phyloP scores from a whole-genome alignment of 1,140 invertebrate genomes.

The Hyles vespertilio region DNA sequence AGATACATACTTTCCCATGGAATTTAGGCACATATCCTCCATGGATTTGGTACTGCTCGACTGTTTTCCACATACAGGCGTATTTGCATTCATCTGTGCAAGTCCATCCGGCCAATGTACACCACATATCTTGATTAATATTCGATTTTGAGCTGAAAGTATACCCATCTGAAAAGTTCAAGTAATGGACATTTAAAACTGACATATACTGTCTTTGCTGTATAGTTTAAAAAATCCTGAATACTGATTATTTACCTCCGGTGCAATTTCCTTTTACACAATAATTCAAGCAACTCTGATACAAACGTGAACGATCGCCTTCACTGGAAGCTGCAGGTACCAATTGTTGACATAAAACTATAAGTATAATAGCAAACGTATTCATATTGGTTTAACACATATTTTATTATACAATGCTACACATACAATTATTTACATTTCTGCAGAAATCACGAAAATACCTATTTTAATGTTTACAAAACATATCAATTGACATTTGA shows the following conservation, averaged over 20 bases:
- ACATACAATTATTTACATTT: too few relatives aligned
- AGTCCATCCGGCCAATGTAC: constrained; percentile 81
- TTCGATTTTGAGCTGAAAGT: constrained; percentile 71
- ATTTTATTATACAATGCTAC: too few relatives aligned
- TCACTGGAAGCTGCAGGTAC: constrained; percentile 33
- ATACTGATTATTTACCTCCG: constrained; percentile 29
- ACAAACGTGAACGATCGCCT: constrained; percentile 56
- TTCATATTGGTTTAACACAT: background rate
- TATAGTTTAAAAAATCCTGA: background rate
- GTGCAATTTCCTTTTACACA: constrained; percentile 48
- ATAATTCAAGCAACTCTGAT: constrained; percentile 49
- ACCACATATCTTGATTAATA: constrained; percentile 73
- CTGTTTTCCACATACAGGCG: constrained; percentile 95
- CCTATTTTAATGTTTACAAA: too few relatives aligned
- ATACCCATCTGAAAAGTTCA: constrained; percentile 72
- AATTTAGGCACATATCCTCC: constrained; percentile 91
- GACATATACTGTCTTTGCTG: too few relatives aligned
- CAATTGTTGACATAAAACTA: constrained; percentile 12
- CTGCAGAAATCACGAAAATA: too few relatives aligned
- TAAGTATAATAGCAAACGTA: constrained; percentile 3
- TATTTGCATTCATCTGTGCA: constrained; percentile 92
- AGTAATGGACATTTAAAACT: too few relatives aligned
- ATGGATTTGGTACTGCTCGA: constrained; percentile 83
- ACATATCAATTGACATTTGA: too few relatives aligned
- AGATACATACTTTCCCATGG: constrained; percentile 90